A percentile compares a stretch with the other conserved stretches of the same genome.
Conservation (phyloP, 2,113 vertebrate species). For the Condylura cristata region DNA sequence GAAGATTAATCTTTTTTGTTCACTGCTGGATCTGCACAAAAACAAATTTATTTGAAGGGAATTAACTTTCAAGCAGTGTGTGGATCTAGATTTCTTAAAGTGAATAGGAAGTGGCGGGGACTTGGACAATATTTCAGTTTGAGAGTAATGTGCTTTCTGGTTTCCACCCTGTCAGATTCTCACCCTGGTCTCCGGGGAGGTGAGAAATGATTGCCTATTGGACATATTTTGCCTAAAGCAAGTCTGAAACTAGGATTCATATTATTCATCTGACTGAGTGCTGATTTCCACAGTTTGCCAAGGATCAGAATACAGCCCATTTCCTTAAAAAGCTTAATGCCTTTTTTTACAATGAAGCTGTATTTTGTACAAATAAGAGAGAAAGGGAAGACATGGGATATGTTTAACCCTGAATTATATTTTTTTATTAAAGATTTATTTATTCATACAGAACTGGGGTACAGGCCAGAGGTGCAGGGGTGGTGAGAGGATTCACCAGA, state of each 20-base stretch:
- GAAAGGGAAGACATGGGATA: not conserved
- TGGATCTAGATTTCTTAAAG: slow-evolving; percentile 61
- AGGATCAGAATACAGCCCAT: slow-evolving; percentile 28
- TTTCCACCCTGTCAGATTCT: slow-evolving; percentile 60
- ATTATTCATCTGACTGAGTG: slow-evolving; percentile 49
- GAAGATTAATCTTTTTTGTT: slow-evolving; percentile 72
- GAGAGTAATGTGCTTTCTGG: slow-evolving; percentile 55
- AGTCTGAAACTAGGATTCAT: slow-evolving; percentile 61
- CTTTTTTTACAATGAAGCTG: slow-evolving; percentile 40
- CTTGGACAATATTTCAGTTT: slow-evolving; percentile 53
- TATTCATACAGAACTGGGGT: too few species aligned
- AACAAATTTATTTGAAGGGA: slow-evolving; percentile 66
- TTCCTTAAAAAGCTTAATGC: slow-evolving; percentile 38
- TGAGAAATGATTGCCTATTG: slow-evolving; percentile 2
- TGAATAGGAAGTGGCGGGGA: slow-evolving; percentile 41
- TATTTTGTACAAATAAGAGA: slow-evolving; percentile 5
- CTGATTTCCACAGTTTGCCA: slow-evolving; percentile 55
- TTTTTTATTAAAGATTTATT: too few species aligned
- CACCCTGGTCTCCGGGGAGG: slow-evolving; percentile 46
- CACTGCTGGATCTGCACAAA: slow-evolving; percentile 48
- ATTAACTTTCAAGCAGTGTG: slow-evolving; percentile 59
- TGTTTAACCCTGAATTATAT: not conserved
- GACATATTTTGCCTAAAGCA: slow-evolving; percentile 72
- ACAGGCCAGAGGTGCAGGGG: too few species aligned
- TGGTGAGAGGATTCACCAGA: too few species aligned